These are phyloP conservation scores for Desmophyllum pertusum DNA, from an alignment of 92 coral and sea anemone genomes.

Conservation along the genomic window DNA sequence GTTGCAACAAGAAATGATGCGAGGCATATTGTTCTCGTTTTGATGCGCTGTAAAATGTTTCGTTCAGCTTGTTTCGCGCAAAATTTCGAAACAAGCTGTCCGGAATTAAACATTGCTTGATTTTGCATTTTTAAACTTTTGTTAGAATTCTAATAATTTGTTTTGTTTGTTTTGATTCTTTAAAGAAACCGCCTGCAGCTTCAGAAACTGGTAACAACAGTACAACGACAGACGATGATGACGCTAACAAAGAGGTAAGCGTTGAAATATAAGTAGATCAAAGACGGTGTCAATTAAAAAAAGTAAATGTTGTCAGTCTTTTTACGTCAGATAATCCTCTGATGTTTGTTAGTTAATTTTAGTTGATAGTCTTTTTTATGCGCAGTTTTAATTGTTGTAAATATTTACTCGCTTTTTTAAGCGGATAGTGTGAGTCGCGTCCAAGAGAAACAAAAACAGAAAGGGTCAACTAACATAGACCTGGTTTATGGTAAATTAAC, in stretches of 20 bases:
- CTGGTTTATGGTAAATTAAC: too few relatives aligned
- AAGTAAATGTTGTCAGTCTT: too few relatives aligned
- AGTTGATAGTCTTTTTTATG: too few relatives aligned
- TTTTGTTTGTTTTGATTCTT: neutral
- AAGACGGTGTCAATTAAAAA: too few relatives aligned
- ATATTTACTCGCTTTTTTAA: too few relatives aligned
- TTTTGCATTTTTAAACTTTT: neutral
- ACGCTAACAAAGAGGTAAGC: conserved; percentile 20
- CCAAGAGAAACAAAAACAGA: too few relatives aligned
- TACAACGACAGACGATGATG: conserved; percentile 29
- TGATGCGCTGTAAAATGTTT: neutral
- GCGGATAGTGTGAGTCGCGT: too few relatives aligned
- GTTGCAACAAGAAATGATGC: neutral
- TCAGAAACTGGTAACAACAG: conserved; percentile 8
- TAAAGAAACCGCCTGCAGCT: conserved; percentile 20
- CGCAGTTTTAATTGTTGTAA: too few relatives aligned
- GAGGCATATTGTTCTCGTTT: neutral
- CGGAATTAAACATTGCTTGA: neutral
- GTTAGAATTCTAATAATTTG: neutral
- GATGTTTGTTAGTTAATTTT: too few relatives aligned
- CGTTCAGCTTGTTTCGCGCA: neutral
- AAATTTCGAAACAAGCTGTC: neutral
- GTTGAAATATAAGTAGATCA: neutral
- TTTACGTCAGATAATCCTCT: too few relatives aligned
- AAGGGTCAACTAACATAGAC: too few relatives aligned